Percentiles rank a stretch among this genome's conserved stretches.
Conservation (phyloP, 2,888 invertebrate genomes). For the Melinaea marsaeus region DNA sequence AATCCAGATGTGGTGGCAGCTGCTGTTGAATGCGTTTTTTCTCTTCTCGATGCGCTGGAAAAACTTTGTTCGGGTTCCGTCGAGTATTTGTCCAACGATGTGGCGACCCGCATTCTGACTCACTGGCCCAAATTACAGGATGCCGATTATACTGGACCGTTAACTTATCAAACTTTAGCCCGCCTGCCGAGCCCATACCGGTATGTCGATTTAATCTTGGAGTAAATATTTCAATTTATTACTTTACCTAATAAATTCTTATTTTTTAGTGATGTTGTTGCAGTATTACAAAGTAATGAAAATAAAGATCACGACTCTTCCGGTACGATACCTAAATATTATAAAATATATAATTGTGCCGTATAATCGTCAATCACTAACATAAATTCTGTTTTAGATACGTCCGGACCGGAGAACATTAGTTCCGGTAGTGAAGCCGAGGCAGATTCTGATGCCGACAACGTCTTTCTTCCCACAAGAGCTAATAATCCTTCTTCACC, state of each 20-base stretch:
- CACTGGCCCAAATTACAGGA: slow-evolving; percentile 83
- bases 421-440: slow-evolving; percentile 71
- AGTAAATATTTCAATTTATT: neutral
- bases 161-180: slow-evolving; percentile 91
- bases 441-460: slow-evolving; percentile 71
- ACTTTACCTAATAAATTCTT: neutral
- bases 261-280: slow-evolving; percentile 81
- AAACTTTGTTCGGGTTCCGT: slow-evolving; percentile 86
- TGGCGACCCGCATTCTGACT: slow-evolving; percentile 75
- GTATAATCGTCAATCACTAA: slow-evolving; percentile 2
- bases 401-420: slow-evolving; percentile 83
- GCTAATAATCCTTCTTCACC: slow-evolving; percentile 56
- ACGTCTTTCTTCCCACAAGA: slow-evolving; percentile 68
- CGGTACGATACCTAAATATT: slow-evolving; percentile 43
- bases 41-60: slow-evolving; percentile 89
- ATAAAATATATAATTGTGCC: neutral
- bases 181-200: slow-evolving; percentile 89
- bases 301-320: slow-evolving; percentile 77
- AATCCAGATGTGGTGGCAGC: slow-evolving; percentile 87
- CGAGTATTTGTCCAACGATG: slow-evolving; percentile 53
- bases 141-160: slow-evolving; percentile 89
- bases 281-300: slow-evolving; percentile 82
- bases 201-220: slow-evolving; percentile 46
- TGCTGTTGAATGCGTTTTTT: slow-evolving; percentile 89
- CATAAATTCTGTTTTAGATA: slow-evolving; percentile 46